Evolutionary conservation across 2,113 vertebrate species (phyloP).

Genomic region (Stomatorhinus ivindoensis): DNA sequence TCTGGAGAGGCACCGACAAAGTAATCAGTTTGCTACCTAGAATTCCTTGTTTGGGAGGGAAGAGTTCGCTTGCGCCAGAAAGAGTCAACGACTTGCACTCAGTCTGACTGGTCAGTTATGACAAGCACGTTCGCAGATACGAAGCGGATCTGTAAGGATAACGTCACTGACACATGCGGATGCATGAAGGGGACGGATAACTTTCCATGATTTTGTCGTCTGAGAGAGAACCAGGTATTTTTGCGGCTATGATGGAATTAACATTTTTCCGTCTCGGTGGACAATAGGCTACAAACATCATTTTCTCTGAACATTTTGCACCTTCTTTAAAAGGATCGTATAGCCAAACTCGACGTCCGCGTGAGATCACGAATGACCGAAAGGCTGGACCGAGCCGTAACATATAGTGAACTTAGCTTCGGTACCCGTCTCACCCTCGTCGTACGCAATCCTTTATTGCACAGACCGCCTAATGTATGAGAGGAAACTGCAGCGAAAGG

Average conservation of each 20-base stretch:
- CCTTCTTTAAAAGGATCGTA: slow-evolving; percentile 47
- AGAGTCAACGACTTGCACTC: slow-evolving; percentile 52
- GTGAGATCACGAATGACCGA: slow-evolving; percentile 38
- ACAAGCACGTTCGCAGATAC: neutral
- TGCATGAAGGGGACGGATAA: neutral
- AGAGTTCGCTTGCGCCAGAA: slow-evolving; percentile 15
- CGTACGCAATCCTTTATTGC: neutral
- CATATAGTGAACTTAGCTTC: slow-evolving; percentile 44
- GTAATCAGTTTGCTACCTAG: slow-evolving; percentile 56
- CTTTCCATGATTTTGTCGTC: slow-evolving; percentile 12
- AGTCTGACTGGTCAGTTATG: slow-evolving; percentile 37
- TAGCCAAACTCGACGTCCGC: slow-evolving; percentile 46
- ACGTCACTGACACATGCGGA: neutral
- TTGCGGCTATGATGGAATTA: slow-evolving; percentile 15
- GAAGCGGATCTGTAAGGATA: slow-evolving; percentile 14
- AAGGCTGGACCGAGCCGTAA: slow-evolving; percentile 42
- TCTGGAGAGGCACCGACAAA: slow-evolving; percentile 51
- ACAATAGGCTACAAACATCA: slow-evolving; percentile 15
- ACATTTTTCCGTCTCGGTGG: slow-evolving; percentile 10
- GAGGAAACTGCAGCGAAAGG: neutral
- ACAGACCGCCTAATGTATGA: neutral
- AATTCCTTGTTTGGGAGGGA: slow-evolving; percentile 59
- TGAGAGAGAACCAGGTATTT: neutral
- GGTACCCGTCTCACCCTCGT: slow-evolving; percentile 10
- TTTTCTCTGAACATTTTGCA: slow-evolving; percentile 41